Base-by-base conservation (phyloP, 2,113 vertebrate genomes). In the Misgurnus mizolepis region DNA sequence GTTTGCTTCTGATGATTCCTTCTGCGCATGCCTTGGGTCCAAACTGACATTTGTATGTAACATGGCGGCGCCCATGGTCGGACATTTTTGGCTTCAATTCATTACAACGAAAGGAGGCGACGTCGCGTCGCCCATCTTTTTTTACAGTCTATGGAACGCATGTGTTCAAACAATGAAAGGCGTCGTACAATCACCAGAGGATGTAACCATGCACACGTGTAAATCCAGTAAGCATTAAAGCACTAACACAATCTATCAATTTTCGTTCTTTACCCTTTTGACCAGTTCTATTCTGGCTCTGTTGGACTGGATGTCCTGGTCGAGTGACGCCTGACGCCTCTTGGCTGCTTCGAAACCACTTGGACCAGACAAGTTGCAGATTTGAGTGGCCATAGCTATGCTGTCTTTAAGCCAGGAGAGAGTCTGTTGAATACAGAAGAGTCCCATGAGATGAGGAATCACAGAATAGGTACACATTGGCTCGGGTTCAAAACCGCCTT, bases 381-480 rank as follows among this genome's bases (percentile, higher is more conserved):
- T 83, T 68, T 91, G 85, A 5, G 88, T 86, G 40, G 90, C 79
- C 58, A 83, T 83, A 80, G 83, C 84, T 17, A 87, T 55, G 0
- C 82, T 91, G 50, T 92, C 90, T 79, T 93, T 93, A 56, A 94
- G 89, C 92, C 93, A 94, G 71, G 89, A 88, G 84, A 93, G 86
- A 66, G 91, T 94, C 93, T 93, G 40, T n/a, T 50, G 55, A 80
- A 40, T 61, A 69, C 11, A 66, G 61, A 11, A 18, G 71, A 50
- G 62, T 61, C 64, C 60, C 50, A 58, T 50, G 45, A 50, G 34
- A 41, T 70, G 49, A 72, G 18, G 56, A 12, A 62, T 65, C 61
- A 79, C 69, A 79, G 47, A 34, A 34, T 34, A 34, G 27, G 27
- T 34, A 3, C 27, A 34, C 27, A 34, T 34, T 34, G 27, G 27